phyloP scores from a whole-genome alignment of 2,888 invertebrate species.

The Xestobium rufovillosum region DNA sequence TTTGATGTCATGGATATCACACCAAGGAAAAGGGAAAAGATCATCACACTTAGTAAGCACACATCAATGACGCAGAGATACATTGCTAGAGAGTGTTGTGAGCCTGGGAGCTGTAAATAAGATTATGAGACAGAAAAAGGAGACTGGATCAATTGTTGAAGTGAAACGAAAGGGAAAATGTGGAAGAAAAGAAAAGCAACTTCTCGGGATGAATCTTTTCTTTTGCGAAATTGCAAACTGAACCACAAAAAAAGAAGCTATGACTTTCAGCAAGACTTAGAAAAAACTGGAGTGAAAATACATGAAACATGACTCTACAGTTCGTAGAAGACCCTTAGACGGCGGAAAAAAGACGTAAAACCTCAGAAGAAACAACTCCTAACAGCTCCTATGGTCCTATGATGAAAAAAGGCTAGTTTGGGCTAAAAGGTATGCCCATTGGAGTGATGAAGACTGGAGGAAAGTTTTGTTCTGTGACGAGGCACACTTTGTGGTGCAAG shows the following conservation, averaged over 20 bases:
- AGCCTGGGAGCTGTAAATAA: conserved; percentile 2
- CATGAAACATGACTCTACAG: conserved; percentile 1
- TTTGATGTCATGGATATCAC: conserved; percentile 1
- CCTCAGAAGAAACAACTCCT: conserved; percentile 13
- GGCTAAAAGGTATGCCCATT: conserved; percentile 13
- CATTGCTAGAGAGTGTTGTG: conserved; percentile 1
- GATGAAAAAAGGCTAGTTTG: conserved; percentile 12
- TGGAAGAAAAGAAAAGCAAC: conserved; percentile 2
- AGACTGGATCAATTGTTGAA: background rate
- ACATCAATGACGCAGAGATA: conserved; percentile 1
- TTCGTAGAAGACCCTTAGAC: background rate
- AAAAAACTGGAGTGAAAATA: conserved; percentile 5
- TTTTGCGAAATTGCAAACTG: background rate
- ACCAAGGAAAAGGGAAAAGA: background rate
- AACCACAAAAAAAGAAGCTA: conserved; percentile 1
- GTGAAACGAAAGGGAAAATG: conserved; percentile 1
- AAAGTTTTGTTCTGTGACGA: conserved; percentile 16
- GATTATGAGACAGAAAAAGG: conserved; percentile 1
- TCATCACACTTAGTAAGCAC: background rate
- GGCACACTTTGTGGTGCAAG: conserved; percentile 16
- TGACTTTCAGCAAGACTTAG: conserved; percentile 4
- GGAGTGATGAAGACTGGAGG: conserved; percentile 14
- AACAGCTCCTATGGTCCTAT: conserved; percentile 14
- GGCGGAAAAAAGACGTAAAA: conserved; percentile 1
- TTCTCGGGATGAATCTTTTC: background rate